Evolutionary conservation across 1,140 invertebrate genomes (phyloP).

Genomic region (Cecropterus lyciades): DNA sequence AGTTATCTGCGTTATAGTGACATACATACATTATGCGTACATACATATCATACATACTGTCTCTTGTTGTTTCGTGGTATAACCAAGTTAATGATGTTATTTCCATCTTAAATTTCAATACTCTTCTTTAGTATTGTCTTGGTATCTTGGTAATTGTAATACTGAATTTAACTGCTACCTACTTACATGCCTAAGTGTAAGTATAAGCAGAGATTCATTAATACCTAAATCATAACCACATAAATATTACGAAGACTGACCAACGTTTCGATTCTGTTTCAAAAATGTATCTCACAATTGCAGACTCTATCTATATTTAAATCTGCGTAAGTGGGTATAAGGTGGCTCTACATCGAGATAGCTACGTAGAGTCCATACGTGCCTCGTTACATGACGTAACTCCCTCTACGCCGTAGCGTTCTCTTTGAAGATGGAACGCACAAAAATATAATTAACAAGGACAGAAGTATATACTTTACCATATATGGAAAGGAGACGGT

Average conservation of each 20-base stretch:
- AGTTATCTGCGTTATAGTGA: too few species aligned
- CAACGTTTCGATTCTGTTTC: slow-evolving; percentile 26
- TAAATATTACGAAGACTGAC: slow-evolving; percentile 8
- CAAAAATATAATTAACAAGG: slow-evolving; percentile 61
- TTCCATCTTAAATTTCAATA: too few species aligned
- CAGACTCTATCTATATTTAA: slow-evolving; percentile 53
- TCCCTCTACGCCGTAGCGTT: slow-evolving; percentile 52
- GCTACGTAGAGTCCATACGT: slow-evolving; percentile 58
- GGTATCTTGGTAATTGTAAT: too few species aligned
- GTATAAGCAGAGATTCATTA: too few species aligned
- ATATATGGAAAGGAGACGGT: slow-evolving; percentile 74
- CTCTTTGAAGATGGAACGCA: slow-evolving; percentile 58
- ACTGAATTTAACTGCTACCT: too few species aligned
- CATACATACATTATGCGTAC: too few species aligned
- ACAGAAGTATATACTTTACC: slow-evolving; percentile 68
- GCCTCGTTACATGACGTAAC: slow-evolving; percentile 70
- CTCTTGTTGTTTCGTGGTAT: too few species aligned
- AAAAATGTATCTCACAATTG: slow-evolving; percentile 36
- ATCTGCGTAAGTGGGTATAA: slow-evolving; percentile 50
- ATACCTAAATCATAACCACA: background rate
- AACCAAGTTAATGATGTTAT: too few species aligned
- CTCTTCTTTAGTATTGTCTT: too few species aligned
- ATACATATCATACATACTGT: too few species aligned
- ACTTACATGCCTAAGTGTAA: too few species aligned
- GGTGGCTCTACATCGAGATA: slow-evolving; percentile 49